These are phyloP conservation scores for Ctenopoma kingsleyae DNA, from an alignment of 2,797 vertebrate genomes.

Conservation along the genomic window DNA sequence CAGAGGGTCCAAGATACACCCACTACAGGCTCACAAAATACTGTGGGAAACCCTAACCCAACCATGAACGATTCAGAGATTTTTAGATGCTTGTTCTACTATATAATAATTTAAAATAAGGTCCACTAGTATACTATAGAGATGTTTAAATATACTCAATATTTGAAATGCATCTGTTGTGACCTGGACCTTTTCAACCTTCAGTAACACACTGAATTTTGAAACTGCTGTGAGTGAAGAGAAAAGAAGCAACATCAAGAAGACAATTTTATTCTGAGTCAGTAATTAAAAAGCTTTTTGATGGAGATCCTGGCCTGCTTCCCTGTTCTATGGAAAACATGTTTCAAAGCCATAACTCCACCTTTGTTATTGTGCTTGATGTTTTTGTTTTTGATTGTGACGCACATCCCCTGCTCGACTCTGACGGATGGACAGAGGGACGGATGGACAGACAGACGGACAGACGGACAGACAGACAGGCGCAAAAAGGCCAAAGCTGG, in stretches of 20 bases:
- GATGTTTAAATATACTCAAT: too few relatives aligned
- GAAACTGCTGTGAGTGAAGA: background rate
- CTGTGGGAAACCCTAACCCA: too few relatives aligned
- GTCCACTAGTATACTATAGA: too few relatives aligned
- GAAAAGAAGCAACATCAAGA: background rate
- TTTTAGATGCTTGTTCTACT: too few relatives aligned
- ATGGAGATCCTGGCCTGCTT: background rate
- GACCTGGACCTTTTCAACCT: background rate
- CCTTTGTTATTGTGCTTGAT: constrained; percentile 55
- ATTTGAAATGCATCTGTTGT: background rate
- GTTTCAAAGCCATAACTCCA: constrained; percentile 47
- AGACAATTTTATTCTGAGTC: constrained; percentile 30
- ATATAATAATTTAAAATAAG: too few relatives aligned
- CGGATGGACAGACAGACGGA: background rate
- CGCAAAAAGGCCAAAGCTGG: constrained; percentile 32
- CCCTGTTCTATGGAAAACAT: constrained; percentile 34
- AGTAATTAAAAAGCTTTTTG: constrained; percentile 24
- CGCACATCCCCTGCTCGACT: constrained; percentile 58
- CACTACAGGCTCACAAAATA: too few relatives aligned
- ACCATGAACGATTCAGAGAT: too few relatives aligned
- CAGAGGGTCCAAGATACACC: too few relatives aligned
- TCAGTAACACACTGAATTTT: background rate
- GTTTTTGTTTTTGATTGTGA: constrained; percentile 66
- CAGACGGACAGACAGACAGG: constrained; percentile 9
- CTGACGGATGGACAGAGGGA: background rate